Evolutionary conservation across 2,113 vertebrate genomes (phyloP), one percentile per base, ranked within the genome.

Genomic region (Hippocampus mohnikei): DNA sequence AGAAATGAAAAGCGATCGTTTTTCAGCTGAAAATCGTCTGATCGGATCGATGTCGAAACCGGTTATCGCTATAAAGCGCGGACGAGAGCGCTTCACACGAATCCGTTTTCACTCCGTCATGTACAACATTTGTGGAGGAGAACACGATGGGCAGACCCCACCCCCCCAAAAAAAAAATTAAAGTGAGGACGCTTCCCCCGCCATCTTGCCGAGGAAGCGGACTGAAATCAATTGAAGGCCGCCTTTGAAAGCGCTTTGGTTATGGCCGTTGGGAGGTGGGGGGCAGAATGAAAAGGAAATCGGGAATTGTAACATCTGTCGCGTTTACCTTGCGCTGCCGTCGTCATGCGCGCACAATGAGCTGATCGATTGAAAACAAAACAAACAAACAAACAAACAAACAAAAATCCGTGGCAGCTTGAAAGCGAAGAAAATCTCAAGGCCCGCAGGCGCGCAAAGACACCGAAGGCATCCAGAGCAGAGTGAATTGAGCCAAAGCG

Each of bases 181-280:
- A 56, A 25, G 56, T 18, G 37, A 69, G 87, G 84, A 87, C 81
- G 50, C 78, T 84, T 75, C 80, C 83, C 15, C 25, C 85, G 83
- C 88, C 88, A 88, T 90, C 82, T 91, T 88, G 83, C 58, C 91
- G 87, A 89, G 89, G 88, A 81, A 86, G 90, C 87, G 81, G 91
- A 93, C 91, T 92, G 89, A 89, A 92, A 92, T 92, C 89, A 92
- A 90, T 92, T 91, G 92, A 90, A 90, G 91, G 87, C 89, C 80
- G 87, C 85, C 90, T 92, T 93, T 91, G 87, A 91, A 92, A 90
- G 88, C 82, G 89, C 85, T 92, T 93, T 91, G 77, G 88, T 89
- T 87, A 86, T 88, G 88, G 27, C 85, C 77, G 91, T 92, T 92
- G 91, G 33, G 5, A 5, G 33, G 33, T 4, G 33, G 33, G 33